A percentile compares a stretch with the other conserved stretches of the same genome.
Conservation (phyloP, 2,888 invertebrate species). For the Diaphora mendica region DNA sequence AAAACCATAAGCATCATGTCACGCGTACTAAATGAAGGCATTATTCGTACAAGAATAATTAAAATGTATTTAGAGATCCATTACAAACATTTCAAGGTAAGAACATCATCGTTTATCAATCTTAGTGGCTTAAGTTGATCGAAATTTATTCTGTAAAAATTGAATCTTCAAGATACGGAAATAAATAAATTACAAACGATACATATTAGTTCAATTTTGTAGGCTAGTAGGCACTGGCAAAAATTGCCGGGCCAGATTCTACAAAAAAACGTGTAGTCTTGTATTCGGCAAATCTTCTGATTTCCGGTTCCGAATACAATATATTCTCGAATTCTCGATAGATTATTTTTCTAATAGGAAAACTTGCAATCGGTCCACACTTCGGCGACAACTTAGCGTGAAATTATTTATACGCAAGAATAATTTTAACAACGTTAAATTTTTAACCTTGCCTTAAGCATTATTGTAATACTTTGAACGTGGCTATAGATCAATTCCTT, state of each 20-base stretch:
- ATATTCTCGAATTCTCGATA: too few relatives aligned
- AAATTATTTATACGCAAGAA: neutral
- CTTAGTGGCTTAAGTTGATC: neutral
- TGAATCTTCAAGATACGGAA: neutral
- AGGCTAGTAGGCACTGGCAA: neutral
- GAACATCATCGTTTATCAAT: neutral
- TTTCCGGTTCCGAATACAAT: too few relatives aligned
- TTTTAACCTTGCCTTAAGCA: neutral
- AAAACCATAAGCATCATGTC: slow-evolving; percentile 3
- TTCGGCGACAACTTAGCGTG: neutral
- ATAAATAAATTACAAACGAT: neutral
- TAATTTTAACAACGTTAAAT: neutral
- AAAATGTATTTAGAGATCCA: neutral
- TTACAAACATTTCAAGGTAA: neutral
- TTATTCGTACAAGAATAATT: neutral
- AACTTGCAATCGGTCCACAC: neutral
- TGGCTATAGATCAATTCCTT: neutral
- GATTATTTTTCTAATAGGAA: too few relatives aligned
- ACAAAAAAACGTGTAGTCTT: neutral
- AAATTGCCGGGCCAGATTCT: neutral
- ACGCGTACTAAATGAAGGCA: neutral
- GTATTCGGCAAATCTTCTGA: too few relatives aligned
- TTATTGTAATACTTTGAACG: neutral
- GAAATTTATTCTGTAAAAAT: neutral
- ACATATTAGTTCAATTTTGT: neutral